These are phyloP conservation scores for Agrochola litura DNA, from an alignment of 2,888 invertebrate genomes.

Conservation along the genomic window DNA sequence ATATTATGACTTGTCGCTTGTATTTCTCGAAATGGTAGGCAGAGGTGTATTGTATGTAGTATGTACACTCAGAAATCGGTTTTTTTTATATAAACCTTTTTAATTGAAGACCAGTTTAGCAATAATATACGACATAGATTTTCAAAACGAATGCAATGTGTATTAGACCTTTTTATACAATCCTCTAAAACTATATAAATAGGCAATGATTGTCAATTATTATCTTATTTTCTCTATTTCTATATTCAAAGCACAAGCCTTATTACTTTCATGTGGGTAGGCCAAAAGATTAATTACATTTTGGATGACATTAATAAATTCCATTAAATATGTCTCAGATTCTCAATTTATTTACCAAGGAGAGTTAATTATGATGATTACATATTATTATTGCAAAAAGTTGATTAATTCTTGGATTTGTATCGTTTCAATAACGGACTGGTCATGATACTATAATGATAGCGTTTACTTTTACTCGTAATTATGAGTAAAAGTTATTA, in stretches of 20 bases:
- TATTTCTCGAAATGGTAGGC: neutral
- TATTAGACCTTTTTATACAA: too few species aligned
- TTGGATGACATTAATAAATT: slow-evolving; percentile 21
- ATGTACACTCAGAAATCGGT: too few species aligned
- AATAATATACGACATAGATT: neutral
- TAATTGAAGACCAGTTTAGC: neutral
- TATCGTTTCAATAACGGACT: neutral
- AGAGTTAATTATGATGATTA: slow-evolving; percentile 15
- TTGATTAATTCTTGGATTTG: slow-evolving; percentile 36
- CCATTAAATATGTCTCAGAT: slow-evolving; percentile 14
- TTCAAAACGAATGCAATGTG: neutral
- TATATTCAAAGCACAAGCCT: neutral
- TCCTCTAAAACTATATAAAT: neutral
- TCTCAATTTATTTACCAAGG: slow-evolving; percentile 14
- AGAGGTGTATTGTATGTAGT: neutral
- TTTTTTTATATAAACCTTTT: too few species aligned
- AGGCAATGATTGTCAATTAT: neutral
- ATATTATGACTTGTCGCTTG: neutral
- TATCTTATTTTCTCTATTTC: slow-evolving; percentile 1
- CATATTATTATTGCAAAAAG: slow-evolving; percentile 37
- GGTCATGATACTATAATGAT: slow-evolving; percentile 17
- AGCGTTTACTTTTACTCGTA: slow-evolving; percentile 19
- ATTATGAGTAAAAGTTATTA: slow-evolving; percentile 28
- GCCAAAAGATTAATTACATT: slow-evolving; percentile 19
- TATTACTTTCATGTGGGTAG: slow-evolving; percentile 5